These are phyloP conservation scores for Metaphire vulgaris DNA, from an alignment of 1,140 invertebrate genomes.

Conservation along the genomic window DNA sequence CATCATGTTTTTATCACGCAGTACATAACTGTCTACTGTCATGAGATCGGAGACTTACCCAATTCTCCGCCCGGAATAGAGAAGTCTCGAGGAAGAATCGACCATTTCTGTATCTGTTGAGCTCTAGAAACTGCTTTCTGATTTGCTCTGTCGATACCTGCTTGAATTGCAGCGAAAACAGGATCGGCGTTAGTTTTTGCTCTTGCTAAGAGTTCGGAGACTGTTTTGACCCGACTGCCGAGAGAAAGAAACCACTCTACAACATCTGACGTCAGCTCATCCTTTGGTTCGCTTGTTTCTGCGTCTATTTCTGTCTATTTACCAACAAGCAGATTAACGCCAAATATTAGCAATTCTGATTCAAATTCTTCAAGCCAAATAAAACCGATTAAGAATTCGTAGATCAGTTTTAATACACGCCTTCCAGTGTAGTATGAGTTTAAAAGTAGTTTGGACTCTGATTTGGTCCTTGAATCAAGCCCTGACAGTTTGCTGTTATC, in stretches of 20 bases:
- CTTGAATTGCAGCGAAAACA: conserved; percentile 51
- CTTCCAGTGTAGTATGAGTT: not conserved
- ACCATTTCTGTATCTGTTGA: conserved; percentile 82
- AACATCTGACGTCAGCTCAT: conserved; percentile 61
- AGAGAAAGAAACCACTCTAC: conserved; percentile 65
- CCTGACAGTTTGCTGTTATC: not conserved
- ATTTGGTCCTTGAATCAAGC: not conserved
- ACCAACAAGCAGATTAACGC: not conserved
- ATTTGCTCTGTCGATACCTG: conserved; percentile 72
- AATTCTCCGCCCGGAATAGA: conserved; percentile 79
- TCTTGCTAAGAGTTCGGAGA: conserved; percentile 34
- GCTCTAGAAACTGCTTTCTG: conserved; percentile 74
- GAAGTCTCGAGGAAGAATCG: conserved; percentile 78
- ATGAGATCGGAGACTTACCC: no score
- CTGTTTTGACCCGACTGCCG: conserved; percentile 51
- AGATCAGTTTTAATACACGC: not conserved
- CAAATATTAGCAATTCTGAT: no score
- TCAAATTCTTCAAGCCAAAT: no score
- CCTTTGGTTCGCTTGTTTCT: conserved; percentile 65
- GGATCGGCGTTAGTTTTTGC: conserved; percentile 22
- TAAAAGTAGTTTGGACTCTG: not conserved
- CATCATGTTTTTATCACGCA: no score
- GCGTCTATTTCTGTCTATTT: conserved; percentile 62
- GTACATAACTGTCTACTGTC: no score
- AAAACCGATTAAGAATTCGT: no score